Conservation (phyloP, 1,140 invertebrate species). For the Drosophila sp. region DNA sequence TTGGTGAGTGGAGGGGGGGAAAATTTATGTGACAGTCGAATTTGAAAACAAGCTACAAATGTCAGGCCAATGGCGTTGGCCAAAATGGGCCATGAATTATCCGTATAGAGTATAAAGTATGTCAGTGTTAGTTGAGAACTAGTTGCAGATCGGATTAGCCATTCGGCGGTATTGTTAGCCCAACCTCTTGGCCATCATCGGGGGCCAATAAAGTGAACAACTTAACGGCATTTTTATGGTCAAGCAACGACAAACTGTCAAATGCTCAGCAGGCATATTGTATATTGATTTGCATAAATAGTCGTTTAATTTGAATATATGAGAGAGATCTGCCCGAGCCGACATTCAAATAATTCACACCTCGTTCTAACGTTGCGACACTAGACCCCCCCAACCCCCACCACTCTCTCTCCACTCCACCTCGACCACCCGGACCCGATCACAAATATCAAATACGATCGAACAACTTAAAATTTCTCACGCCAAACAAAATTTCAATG, state of each 20-base stretch:
- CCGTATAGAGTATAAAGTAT: slow-evolving; percentile 10
- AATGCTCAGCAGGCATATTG: slow-evolving; percentile 50
- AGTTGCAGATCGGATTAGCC: slow-evolving; percentile 38
- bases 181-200: slow-evolving; percentile 26
- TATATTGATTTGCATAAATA: slow-evolving; percentile 62
- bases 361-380: slow-evolving; percentile 51
- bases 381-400: neutral
- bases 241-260: slow-evolving; percentile 66
- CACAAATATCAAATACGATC: slow-evolving; percentile 56
- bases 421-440: slow-evolving; percentile 29
- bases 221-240: slow-evolving; percentile 74
- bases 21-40: slow-evolving; percentile 78
- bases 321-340: slow-evolving; percentile 36
- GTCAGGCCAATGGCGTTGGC: slow-evolving; percentile 64
- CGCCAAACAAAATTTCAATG: slow-evolving; percentile 64
- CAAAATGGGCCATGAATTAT: slow-evolving; percentile 71
- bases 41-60: slow-evolving; percentile 76
- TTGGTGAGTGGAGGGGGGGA: slow-evolving; percentile 10
- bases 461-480: slow-evolving; percentile 62
- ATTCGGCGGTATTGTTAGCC: slow-evolving; percentile 21
- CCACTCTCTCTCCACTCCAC: neutral
- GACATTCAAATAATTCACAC: slow-evolving; percentile 71
- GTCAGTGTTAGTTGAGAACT: slow-evolving; percentile 19
- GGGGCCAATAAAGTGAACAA: slow-evolving; percentile 61
- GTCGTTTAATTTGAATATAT: slow-evolving; percentile 74